Conservation (phyloP, 2,113 vertebrate species). For the Archilochus colubris region DNA sequence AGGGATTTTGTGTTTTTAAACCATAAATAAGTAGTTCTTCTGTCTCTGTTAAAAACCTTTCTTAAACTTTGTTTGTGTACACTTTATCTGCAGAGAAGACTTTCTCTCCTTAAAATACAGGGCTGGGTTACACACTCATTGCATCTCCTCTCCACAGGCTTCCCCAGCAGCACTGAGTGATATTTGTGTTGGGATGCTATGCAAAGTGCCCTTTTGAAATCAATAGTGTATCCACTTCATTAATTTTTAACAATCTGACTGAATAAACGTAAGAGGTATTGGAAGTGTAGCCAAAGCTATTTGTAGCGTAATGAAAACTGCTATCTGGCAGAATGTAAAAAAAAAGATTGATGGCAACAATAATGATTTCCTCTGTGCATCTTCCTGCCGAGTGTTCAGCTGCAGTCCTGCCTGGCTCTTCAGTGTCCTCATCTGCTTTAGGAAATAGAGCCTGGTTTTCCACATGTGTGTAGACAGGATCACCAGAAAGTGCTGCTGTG, state of each 20-base stretch:
- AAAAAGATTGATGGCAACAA: not conserved
- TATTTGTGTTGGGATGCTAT: not conserved
- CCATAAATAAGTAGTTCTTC: not conserved
- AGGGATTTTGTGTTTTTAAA: not conserved
- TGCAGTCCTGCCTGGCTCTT: not conserved
- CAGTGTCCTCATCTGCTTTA: not conserved
- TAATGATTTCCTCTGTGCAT: not conserved
- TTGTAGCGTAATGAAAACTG: not conserved
- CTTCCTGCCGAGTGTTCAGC: not conserved
- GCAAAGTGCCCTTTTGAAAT: not conserved
- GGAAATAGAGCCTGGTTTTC: not conserved
- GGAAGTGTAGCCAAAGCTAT: not conserved
- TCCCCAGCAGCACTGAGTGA: rapidly evolving
- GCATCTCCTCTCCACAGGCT: not conserved
- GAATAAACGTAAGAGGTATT: not conserved
- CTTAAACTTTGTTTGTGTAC: not conserved
- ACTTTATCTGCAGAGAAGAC: not conserved
- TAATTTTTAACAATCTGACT: conserved; percentile 20
- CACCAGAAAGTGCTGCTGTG: not conserved
- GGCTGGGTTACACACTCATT: not conserved
- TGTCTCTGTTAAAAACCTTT: not conserved
- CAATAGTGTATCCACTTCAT: not conserved
- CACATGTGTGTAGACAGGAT: rapidly evolving
- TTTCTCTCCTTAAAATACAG: not conserved
- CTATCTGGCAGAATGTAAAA: not conserved